phyloP scores from a whole-genome alignment of 1,140 invertebrate species.

The Temnothorax curvispinosus region DNA sequence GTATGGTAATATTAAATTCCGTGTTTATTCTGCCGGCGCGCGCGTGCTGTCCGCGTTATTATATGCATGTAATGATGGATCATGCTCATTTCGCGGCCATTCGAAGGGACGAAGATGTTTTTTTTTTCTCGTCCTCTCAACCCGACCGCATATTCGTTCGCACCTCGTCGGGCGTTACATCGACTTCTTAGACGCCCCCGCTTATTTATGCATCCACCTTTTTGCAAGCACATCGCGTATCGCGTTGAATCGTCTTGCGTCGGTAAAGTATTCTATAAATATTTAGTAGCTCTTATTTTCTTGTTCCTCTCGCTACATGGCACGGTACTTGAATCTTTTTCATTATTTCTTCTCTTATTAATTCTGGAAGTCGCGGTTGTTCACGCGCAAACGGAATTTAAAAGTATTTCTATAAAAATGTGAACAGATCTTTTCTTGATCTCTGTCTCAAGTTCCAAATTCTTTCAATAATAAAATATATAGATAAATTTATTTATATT shows the following conservation, averaged over 20 bases:
- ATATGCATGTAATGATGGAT: constrained; percentile 31
- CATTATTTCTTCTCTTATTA: constrained; percentile 23
- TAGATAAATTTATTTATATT: neutral
- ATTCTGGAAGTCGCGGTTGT: neutral
- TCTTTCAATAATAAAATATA: neutral
- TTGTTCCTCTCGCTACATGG: neutral
- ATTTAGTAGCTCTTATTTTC: constrained; percentile 42
- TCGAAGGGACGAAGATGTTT: neutral
- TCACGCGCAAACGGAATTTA: neutral
- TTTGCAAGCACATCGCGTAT: constrained; percentile 30
- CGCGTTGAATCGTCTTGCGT: constrained; percentile 25
- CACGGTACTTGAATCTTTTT: constrained; percentile 17
- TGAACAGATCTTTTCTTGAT: neutral
- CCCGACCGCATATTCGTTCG: neutral
- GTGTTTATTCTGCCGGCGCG: constrained; percentile 27
- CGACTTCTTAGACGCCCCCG: constrained; percentile 19
- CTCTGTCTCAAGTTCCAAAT: neutral
- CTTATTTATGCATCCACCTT: constrained; percentile 50
- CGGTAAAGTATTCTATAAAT: constrained; percentile 39
- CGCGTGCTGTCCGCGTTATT: constrained; percentile 3
- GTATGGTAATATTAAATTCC: constrained; percentile 47
- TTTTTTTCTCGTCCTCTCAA: neutral
- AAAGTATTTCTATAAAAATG: constrained; percentile 1
- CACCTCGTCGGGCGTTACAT: constrained; percentile 10
- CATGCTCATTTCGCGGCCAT: constrained; percentile 1